Percentiles rank a stretch among this genome's conserved stretches.
phyloP scores from a whole-genome alignment of 2,113 vertebrate species.

The Pithys albifrons region DNA sequence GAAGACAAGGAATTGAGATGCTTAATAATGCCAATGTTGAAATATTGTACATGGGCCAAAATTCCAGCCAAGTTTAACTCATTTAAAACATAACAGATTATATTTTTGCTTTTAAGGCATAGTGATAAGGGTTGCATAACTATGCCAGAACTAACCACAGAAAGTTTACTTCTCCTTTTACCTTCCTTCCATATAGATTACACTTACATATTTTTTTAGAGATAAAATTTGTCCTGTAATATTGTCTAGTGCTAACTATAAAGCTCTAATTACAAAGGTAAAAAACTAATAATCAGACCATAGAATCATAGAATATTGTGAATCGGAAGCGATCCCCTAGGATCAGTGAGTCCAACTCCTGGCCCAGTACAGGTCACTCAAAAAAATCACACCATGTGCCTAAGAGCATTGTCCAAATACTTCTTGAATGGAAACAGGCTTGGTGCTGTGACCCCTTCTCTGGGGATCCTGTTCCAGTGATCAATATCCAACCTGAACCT shows the following conservation, averaged over 20 bases:
- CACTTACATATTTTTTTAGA: not conserved
- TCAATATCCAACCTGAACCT: not conserved
- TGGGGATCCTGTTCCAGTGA: not conserved
- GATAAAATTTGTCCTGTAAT: not conserved
- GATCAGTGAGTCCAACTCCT: not conserved
- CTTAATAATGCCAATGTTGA: not conserved
- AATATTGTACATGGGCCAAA: not conserved
- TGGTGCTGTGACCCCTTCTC: not conserved
- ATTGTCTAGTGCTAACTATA: not conserved
- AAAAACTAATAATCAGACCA: not conserved
- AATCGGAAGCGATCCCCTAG: not conserved
- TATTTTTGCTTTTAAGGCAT: not conserved
- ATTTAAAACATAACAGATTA: not conserved
- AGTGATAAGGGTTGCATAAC: not conserved
- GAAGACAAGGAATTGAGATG: not conserved
- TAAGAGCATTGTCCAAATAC: not conserved
- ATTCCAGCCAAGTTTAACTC: not conserved
- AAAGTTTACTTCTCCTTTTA: not conserved
- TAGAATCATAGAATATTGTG: not conserved
- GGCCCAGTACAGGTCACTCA: not conserved
- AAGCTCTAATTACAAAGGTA: not conserved
- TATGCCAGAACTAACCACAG: not conserved
- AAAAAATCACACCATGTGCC: not conserved
- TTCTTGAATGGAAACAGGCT: not conserved
- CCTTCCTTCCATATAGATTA: not conserved